phyloP scores from a whole-genome alignment of 2,888 invertebrate genomes.

The Cryptops parisi region DNA sequence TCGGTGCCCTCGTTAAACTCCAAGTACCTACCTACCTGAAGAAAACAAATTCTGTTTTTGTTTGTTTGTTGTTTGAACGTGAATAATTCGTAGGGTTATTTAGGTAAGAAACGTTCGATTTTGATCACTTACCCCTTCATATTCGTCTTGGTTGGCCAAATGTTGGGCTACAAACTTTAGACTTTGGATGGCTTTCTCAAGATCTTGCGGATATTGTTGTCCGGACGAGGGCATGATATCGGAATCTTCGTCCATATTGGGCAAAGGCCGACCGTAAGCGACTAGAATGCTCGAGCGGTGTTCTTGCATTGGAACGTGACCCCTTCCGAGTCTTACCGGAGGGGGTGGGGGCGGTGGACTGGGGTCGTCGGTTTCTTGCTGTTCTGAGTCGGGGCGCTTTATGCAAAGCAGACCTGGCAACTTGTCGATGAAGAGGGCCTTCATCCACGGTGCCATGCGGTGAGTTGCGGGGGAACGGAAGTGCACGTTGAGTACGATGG shows the following conservation, averaged over 20 bases:
- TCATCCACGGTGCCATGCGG: conserved; percentile 82
- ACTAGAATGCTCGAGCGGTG: conserved; percentile 13
- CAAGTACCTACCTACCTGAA: too few relatives aligned
- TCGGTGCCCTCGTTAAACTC: too few relatives aligned
- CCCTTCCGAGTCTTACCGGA: conserved; percentile 2
- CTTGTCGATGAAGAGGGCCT: conserved; percentile 54
- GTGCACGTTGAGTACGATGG: conserved; percentile 85
- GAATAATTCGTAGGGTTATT: too few relatives aligned
- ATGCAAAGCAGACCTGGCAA: conserved; percentile 76
- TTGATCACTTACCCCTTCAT: conserved; percentile 81
- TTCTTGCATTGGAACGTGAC: neutral
- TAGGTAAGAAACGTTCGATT: too few relatives aligned
- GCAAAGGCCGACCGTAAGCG: conserved; percentile 14
- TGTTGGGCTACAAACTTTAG: conserved; percentile 91
- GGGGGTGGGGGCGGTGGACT: conserved; percentile 15
- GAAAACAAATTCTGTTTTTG: neutral
- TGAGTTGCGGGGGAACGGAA: conserved; percentile 82
- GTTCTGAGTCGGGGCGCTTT: conserved; percentile 71
- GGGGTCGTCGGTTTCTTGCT: conserved; percentile 41
- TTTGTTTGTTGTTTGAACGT: too few relatives aligned
- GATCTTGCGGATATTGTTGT: conserved; percentile 37
- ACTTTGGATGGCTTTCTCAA: conserved; percentile 79
- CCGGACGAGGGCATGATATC: conserved; percentile 35
- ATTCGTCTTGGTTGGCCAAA: conserved; percentile 85
- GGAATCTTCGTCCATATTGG: conserved; percentile 13